Base-by-base conservation (phyloP, 2,888 invertebrate species). In the Caenorhabditis panamensis region DNA sequence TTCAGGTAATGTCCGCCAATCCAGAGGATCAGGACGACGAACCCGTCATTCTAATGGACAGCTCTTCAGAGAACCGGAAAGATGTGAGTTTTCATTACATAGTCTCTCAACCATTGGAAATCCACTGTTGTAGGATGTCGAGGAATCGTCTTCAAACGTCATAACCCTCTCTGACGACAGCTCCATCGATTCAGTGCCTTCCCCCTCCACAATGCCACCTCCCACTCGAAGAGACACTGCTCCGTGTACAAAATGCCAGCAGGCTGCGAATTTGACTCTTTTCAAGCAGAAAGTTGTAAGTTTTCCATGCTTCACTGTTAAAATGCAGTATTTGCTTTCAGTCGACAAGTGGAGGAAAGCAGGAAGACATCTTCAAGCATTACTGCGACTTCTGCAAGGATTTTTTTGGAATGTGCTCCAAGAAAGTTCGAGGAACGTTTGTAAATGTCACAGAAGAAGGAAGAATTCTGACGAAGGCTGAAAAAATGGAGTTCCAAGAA, bases 401-500 rank as follows among this genome's bases (percentile, higher is more conserved):
- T 1, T 56, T 54, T 36, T 73, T 64, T 41, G 72, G 72, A 64
- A 20, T 73, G 26, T 73, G 56, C 28, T 73, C 49, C 26, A 73
- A 58, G 18, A 73, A 73, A 37, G 53, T 66, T 8, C 37, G 64
- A 11, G 56, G 59, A 41, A n/a, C n/a, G 0, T 66, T 28, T n/a
- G 5, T 26, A 0, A 58, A 22, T 24, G 51, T 59, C 13, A 73
- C 56, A 8, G 59, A 73, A 51, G 72, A 73, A 16, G 72, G 72
- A 11, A 9, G 64, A 37, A 31, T 49, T 28, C 24, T 73, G 6
- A 36, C 51, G 9, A 58, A 56, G 11, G 8, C 59, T 4, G 73
- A 73, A 41, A 66, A 51, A 16, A 22, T 49, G 20, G 63, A 64
- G 26, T 22, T 11, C 1, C 20, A 59, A 13, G 13, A 58, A 3